These are phyloP conservation scores for Macrocentrus cingulum DNA, from an alignment of 1,140 invertebrate species.

Conservation along the genomic window DNA sequence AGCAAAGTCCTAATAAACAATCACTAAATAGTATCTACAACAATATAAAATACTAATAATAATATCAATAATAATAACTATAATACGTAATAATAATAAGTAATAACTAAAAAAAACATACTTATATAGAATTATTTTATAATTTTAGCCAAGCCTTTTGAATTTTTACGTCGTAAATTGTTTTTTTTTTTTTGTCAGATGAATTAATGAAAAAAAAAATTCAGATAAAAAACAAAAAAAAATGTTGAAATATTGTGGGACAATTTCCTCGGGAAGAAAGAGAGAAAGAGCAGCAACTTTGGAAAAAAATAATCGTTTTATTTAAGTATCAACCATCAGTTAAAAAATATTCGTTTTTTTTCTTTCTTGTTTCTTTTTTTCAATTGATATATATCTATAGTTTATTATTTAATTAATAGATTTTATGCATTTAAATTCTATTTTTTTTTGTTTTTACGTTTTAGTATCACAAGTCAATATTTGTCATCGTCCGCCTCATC, in stretches of 20 bases:
- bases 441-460: no score
- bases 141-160: no score
- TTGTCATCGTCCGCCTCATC: not conserved
- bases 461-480: constrained; percentile 20
- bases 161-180: no score
- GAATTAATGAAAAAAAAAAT: constrained; percentile 14
- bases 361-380: no score
- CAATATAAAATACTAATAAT: no score
- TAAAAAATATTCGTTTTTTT: constrained; percentile 14
- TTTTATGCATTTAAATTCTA: no score
- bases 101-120: no score
- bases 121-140: no score
- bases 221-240: constrained; percentile 2
- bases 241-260: constrained; percentile 17
- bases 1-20: constrained; percentile 1
- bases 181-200: not conserved
- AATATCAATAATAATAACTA: no score
- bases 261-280: constrained; percentile 34
- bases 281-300: constrained; percentile 26
- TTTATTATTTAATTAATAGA: constrained; percentile 10
- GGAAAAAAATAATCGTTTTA: constrained; percentile 16
- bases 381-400: constrained; percentile 11
- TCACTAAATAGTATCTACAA: no score
- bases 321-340: constrained; percentile 14
- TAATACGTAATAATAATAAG: no score